Evolutionary conservation across 23 tunicate species (phyloP), one percentile per base, ranked within the genome.

Genomic region (Ascidia mentula): DNA sequence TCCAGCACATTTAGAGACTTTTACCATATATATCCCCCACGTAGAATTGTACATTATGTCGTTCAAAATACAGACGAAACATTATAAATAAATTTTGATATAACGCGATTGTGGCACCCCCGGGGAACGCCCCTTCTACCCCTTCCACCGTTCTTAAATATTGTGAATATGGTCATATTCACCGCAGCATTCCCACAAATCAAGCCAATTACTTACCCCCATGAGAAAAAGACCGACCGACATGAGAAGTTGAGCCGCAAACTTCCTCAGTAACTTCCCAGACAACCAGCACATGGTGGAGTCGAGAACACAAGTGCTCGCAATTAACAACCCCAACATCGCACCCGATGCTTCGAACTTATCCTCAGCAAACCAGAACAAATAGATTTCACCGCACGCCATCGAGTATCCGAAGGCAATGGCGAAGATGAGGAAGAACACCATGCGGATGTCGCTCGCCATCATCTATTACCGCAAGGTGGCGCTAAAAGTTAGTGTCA

Each of bases 331-430:
- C 24, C 84, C 92, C 22, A 88, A 46, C 34, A 76, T 46, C 4
- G 76, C 22, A 35, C 92, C 72, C 31, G 85, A 26, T 18, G 92
- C 87, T 36, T 88, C 76, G 73, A 87, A 60, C 37, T 70, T 74
- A 7, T 65, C 53, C 71, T 85, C 89, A 8, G 89, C 89, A 20
- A 85, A 76, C 89, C 89, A 85, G 78, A 85, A 85, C 79, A 85
- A 26, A 40, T 85, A 85, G 40, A 85, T 34, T 36, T 85, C 82
- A 6, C 76, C 39, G 34, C 80, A 40, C 2, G 84, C 83, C 13
- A 77, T 40, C 3, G 40, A 34, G 38, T 40, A 40, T 0, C 89
- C 89, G 24, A 69, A 40, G 26, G 59, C 38, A 18, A 42, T 32
- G 6, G 53, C 22, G 34, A 65, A 36, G 9, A 70, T 36, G 2